Evolutionary conservation across 2,888 invertebrate species (phyloP).

Genomic region (Cremastinae sp.): DNA sequence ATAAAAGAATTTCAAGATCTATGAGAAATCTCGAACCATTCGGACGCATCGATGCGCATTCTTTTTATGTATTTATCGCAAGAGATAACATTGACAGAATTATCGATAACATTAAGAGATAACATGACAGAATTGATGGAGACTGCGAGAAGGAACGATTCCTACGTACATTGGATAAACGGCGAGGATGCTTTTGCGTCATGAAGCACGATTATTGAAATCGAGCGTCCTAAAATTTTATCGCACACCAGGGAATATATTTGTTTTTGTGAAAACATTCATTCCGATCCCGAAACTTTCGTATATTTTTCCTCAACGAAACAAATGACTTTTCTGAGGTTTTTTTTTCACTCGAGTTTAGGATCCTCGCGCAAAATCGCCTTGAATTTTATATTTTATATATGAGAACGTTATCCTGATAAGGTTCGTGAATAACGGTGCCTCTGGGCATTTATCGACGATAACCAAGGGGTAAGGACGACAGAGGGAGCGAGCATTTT

Average conservation of each 20-base stretch:
- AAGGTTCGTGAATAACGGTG: constrained; percentile 67
- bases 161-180: constrained; percentile 10
- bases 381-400: constrained; percentile 46
- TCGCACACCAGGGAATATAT: background rate
- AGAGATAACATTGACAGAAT: background rate
- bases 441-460: constrained; percentile 67
- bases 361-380: constrained; percentile 39
- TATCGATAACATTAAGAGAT: constrained; percentile 10
- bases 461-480: constrained; percentile 48
- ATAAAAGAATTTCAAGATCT: no score
- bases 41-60: no score
- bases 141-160: background rate
- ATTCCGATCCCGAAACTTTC: background rate
- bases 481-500: background rate
- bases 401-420: constrained; percentile 47
- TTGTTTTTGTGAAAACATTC: background rate
- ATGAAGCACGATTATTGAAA: constrained; percentile 2
- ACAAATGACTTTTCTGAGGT: background rate
- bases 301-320: background rate
- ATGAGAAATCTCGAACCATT: no score
- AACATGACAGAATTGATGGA: constrained; percentile 16
- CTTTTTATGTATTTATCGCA: constrained; percentile 20
- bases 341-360: no score
- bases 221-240: background rate
- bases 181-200: constrained; percentile 14